A percentile compares a stretch with the other conserved stretches of the same genome.
phyloP scores from a whole-genome alignment of 2,797 vertebrate genomes.

The Petrocephalus sullivani region DNA sequence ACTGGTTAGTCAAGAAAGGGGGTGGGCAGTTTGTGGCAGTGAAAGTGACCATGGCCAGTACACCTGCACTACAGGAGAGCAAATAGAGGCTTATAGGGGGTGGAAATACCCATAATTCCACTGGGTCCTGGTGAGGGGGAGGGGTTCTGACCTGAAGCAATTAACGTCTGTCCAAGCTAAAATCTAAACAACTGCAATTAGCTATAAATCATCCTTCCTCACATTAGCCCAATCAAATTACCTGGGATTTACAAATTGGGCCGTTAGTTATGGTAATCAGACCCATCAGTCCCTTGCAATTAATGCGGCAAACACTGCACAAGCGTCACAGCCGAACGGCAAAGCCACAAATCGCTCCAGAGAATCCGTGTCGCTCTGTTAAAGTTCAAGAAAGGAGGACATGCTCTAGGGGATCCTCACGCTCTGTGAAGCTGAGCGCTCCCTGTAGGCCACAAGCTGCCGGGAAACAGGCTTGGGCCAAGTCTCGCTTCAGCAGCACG shows the following conservation, averaged over 20 bases:
- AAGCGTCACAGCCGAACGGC: background rate
- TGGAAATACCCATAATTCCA: background rate
- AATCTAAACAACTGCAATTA: constrained; percentile 30
- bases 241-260: constrained; percentile 21
- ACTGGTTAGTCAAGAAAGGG: background rate
- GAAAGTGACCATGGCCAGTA: background rate
- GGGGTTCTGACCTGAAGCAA: constrained; percentile 37
- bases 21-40: background rate
- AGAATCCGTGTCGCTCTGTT: background rate
- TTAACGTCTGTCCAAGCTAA: constrained; percentile 27
- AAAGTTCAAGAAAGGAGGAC: background rate
- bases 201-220: constrained; percentile 18
- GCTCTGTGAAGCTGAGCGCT: background rate
- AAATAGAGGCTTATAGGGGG: background rate
- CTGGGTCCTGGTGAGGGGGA: constrained; percentile 20
- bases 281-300: constrained; percentile 25
- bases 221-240: constrained; percentile 24
- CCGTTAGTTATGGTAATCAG: constrained; percentile 27
- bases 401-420: background rate
- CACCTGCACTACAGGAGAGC: background rate
- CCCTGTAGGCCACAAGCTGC: background rate
- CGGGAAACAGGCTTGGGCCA: background rate
- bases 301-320: background rate
- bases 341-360: background rate
- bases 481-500: background rate